Base-by-base conservation (phyloP, 2,888 invertebrate species). In the Nomada hirtipes region DNA sequence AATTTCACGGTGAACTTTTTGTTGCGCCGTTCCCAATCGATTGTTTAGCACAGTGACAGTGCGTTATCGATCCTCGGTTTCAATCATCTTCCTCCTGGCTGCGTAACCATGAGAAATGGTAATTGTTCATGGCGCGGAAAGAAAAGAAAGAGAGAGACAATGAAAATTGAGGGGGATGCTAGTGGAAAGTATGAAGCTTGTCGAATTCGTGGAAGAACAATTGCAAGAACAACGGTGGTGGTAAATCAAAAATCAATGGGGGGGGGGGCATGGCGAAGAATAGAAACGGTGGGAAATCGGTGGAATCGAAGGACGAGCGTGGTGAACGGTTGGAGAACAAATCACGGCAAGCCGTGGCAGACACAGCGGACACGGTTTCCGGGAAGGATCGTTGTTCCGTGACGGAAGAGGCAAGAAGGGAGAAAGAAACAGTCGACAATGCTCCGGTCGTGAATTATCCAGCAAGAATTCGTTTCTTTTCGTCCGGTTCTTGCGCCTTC, bases 311-410 rank as follows among this genome's bases (percentile, higher is more conserved):
- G 89, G 85, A 87, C 89, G 88, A 85, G 84, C 81, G 78, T 78
- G 88, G 85, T 76, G 87, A 87, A 86, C 80, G 86, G 75, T 70
- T 65, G 87, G 82, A 72, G 89, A 86, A 82, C 76, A 80, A 89
- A 88, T 86, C 84, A 68, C 83, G 88, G 83, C 86, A 79, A 79
- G 77, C 55, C 59, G 80, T 69, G 84, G 74, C 29, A 79, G 83
- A 81, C 83, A 82, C 82, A 75, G 80, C 82, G 82, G 79, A 84
- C 86, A 68, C 80, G 84, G 82, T 83, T 91, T 91, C 91, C 91
- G 91, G 91, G 91, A 91, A 91, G 88, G 90, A 86, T 88, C 88
- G 86, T 87, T 88, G 88, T 90, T 88, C 89, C 91, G 84, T 85
- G 87, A 88, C 89, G 87, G 85, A 87, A 88, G 82, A 81, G 64